Base-by-base conservation (phyloP, 2,888 invertebrate species). In the Horisme vitalbata region DNA sequence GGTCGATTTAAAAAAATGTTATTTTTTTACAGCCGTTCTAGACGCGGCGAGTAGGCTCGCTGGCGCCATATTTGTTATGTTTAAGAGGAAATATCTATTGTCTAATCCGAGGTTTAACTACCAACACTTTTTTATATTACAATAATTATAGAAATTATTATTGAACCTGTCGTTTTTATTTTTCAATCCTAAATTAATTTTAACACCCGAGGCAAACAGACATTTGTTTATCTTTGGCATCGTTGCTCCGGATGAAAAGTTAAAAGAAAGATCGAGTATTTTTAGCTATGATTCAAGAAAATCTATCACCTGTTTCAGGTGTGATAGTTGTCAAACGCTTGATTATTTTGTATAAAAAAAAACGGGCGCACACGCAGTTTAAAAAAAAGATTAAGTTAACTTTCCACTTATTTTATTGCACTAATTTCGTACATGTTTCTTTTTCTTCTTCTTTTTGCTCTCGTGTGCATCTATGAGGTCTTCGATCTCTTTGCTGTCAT, bases 131-230 rank as follows among this genome's bases (percentile, higher is more conserved):
- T 90, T 90, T 90, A 90, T 90, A 90, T 89, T 89, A 90, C 88
- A 86, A 90, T 90, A 90, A 90, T 90, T 90, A 90, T 90, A 90
- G 90, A 90, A 89, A 90, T 90, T 90, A 90, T 90, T 90, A 90
- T 90, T 90, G 90, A 90, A 71, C 50, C 34, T 54, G 64, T 72
- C 59, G 75, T 83, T 83, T 70, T n/a, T 76, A 51, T 75, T 73
- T 48, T 30, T 35, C 11, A 33, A 32, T 6, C 14, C 30, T 12
- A n/a, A 38, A 37, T 33, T n/a, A 20, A 26, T 1, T 5, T 5
- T 12, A 12, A 11, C n/a, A 11, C 20, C 8, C 12, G 6, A 18
- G 6, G 1, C 18, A 18, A 15, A 18, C n/a, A n/a, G n/a, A n/a
- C n/a, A n/a, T n/a, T n/a, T n/a, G n/a, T n/a, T n/a, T n/a, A n/a